These are phyloP conservation scores for Vireo griseus DNA, from an alignment of 2,797 vertebrate genomes.

Conservation along the genomic window DNA sequence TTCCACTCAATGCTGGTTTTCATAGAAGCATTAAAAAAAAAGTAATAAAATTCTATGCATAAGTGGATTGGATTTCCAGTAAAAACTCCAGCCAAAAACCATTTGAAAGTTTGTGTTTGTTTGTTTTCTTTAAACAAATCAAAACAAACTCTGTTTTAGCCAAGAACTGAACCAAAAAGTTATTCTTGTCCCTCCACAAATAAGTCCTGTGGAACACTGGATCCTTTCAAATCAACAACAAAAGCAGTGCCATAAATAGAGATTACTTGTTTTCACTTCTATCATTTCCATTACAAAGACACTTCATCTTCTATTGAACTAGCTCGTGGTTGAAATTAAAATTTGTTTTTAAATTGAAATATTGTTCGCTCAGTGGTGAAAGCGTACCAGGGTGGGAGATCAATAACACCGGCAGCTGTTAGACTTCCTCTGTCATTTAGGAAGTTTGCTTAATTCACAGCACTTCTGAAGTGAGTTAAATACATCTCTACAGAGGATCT, in stretches of 20 bases:
- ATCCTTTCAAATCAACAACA: background rate
- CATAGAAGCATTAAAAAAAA: background rate
- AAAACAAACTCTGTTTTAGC: conserved; percentile 18
- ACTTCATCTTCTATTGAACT: background rate
- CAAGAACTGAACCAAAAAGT: conserved; percentile 24
- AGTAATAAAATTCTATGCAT: background rate
- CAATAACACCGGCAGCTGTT: rapidly evolving
- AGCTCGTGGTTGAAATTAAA: background rate
- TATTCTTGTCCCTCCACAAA: conserved; percentile 26
- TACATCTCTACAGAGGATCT: background rate
- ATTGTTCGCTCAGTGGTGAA: background rate
- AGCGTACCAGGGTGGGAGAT: background rate
- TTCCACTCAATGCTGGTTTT: background rate
- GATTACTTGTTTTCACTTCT: background rate
- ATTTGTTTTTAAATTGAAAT: background rate
- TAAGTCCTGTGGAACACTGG: background rate
- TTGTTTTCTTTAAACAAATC: background rate
- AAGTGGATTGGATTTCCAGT: conserved; percentile 30
- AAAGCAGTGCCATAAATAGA: background rate
- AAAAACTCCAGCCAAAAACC: conserved; percentile 17
- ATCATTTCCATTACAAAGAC: background rate
- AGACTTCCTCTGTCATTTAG: background rate
- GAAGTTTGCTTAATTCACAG: background rate
- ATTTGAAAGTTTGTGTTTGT: conserved; percentile 2
- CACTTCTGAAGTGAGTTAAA: background rate